Evolutionary conservation across 2,888 invertebrate genomes (phyloP), one percentile per base, ranked within the genome.

Genomic region (Blomia tropicalis): DNA sequence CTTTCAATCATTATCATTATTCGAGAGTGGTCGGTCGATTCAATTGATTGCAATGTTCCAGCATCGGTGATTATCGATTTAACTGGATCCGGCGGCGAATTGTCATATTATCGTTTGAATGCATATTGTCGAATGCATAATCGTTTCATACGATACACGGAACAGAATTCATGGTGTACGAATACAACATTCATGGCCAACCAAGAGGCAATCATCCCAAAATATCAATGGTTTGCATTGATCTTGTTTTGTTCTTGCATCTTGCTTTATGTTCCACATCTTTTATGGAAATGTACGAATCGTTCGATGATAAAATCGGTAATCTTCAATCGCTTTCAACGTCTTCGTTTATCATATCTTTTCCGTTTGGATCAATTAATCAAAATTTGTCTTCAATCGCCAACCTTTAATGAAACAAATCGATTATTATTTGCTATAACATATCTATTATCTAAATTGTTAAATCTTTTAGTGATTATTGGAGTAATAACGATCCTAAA

Each of bases 21-120:
- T 14, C 56, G 56, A 19, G 56, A 56, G 29, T 56, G 56, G 56
- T 56, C 56, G 17, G 3, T 56, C 3, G 56, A 56, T 36, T 56
- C 56, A 30, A 56, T 56, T 22, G 56, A 56, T 36, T 56, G 56
- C 29, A 19, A 14, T 14, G 14, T 56, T 19, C 56, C 2, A 19
- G 3, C 14, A 22, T 2, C 2, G 11, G 25, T 23, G 4, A 22
- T 47, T 22, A 22, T n/a, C 23, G 51, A 22, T 7, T 7, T 22
- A 11, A 31, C 30, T 23, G 29, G 14, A n/a, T 14, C 11, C 14
- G 25, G 25, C 25, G 36, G 29, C 2, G 29, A 30, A 25, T 31
- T 56, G 25, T 31, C 56, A 14, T 3, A 23, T 2, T 56, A 5
- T 25, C 29, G 29, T 4, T 22, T 27, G 14, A 56, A 56, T 36